phyloP scores from a whole-genome alignment of 2,113 vertebrate genomes.

The Chauna torquata region DNA sequence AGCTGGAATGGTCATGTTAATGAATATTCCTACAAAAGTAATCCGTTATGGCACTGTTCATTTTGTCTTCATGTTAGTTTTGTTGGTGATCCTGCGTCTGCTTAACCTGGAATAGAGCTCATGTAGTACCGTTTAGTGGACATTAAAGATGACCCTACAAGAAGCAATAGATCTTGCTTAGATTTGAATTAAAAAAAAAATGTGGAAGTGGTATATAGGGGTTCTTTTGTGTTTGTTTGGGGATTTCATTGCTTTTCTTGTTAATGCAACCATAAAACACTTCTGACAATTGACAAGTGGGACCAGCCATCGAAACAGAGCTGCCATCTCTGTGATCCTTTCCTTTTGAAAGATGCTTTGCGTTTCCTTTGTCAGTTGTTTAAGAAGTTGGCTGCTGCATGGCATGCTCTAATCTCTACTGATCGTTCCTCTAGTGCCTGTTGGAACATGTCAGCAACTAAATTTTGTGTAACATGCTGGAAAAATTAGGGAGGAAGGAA shows the following conservation, averaged over 20 bases:
- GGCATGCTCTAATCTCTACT: conserved; percentile 22
- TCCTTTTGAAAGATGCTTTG: not conserved
- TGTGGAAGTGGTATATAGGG: not conserved
- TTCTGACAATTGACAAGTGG: not conserved
- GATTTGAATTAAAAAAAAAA: not conserved
- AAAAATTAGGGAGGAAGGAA: conserved; percentile 42
- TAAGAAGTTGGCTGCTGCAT: not conserved
- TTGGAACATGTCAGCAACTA: conserved; percentile 34
- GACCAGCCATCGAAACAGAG: not conserved
- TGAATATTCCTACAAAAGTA: not conserved
- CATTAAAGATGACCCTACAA: not conserved
- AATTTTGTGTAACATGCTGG: conserved; percentile 25
- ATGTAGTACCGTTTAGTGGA: not conserved
- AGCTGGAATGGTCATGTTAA: not conserved
- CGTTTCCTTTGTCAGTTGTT: not conserved
- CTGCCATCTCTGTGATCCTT: not conserved
- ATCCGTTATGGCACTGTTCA: not conserved
- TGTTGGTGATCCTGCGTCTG: not conserved
- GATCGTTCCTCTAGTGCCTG: conserved; percentile 14
- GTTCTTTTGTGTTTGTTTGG: not conserved
- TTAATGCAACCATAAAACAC: not conserved
- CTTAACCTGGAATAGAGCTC: not conserved
- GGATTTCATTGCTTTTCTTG: not conserved
- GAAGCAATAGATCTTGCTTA: not conserved
- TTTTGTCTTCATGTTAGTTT: not conserved